A percentile compares a stretch with the other conserved stretches of the same genome.
Evolutionary conservation across 2,113 vertebrate species (phyloP).

Genomic region (Columba livia): DNA sequence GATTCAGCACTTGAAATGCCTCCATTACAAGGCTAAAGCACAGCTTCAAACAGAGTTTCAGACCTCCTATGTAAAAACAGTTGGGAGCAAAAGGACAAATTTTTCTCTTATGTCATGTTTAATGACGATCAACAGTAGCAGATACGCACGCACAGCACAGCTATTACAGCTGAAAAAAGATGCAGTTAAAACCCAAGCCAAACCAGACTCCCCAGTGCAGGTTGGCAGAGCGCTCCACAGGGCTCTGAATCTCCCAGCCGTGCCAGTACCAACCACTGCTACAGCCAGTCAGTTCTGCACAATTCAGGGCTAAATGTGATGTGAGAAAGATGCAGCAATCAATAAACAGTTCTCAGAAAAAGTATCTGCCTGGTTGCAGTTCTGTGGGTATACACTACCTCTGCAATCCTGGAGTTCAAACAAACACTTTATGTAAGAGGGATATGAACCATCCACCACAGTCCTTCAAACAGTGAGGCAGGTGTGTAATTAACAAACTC

Average conservation of each 20-base stretch:
- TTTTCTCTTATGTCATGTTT: background rate
- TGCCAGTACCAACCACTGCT: background rate
- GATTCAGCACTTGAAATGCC: constrained; percentile 15
- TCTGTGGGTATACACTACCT: accelerated
- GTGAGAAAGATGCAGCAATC: background rate
- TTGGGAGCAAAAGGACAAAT: background rate
- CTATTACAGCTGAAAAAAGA: background rate
- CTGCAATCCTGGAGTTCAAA: background rate
- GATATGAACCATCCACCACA: accelerated
- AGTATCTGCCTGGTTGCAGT: accelerated
- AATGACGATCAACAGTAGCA: background rate
- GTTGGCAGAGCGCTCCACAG: background rate
- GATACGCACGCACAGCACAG: accelerated
- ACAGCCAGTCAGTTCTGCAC: background rate
- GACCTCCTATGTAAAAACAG: background rate
- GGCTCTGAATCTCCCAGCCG: background rate
- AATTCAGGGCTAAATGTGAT: accelerated
- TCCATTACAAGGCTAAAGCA: background rate
- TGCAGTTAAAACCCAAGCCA: background rate
- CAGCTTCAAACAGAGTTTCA: constrained; percentile 20
- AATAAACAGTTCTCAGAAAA: background rate
- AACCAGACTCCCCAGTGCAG: background rate
- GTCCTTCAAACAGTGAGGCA: background rate
- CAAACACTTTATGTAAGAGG: background rate
- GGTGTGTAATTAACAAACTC: background rate